Evolutionary conservation across 2,888 invertebrate genomes (phyloP).

Genomic region (Galerucella pusilla): DNA sequence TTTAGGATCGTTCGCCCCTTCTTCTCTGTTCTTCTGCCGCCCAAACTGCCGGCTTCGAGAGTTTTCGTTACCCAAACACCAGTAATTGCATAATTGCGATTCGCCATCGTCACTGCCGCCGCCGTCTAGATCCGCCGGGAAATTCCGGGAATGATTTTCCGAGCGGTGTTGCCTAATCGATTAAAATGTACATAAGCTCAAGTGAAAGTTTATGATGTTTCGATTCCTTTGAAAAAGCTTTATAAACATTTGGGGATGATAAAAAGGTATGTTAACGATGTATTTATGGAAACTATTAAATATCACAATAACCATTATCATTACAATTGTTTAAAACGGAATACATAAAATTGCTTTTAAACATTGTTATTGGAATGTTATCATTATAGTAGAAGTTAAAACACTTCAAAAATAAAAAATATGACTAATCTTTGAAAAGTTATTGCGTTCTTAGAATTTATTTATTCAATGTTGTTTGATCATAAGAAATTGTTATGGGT

Average conservation of each 20-base stretch:
- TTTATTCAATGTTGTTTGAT: no score
- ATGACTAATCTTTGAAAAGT: no score
- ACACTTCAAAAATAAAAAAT: no score
- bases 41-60: conserved; percentile 44
- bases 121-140: conserved; percentile 45
- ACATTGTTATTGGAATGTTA: no score
- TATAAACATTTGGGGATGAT: neutral
- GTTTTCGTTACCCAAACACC: conserved; percentile 56
- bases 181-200: neutral
- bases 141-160: conserved; percentile 41
- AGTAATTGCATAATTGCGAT: conserved; percentile 53
- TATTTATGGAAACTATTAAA: neutral
- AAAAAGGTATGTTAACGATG: neutral
- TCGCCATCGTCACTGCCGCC: conserved; percentile 37
- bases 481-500: no score
- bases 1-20: conserved; percentile 29
- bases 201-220: neutral
- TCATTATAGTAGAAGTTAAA: no score
- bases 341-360: no score
- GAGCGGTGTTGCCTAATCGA: conserved; percentile 21
- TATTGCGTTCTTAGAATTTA: no score
- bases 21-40: conserved; percentile 25
- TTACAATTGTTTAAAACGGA: no score
- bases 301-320: no score
- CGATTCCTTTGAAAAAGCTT: neutral